Base-by-base conservation (phyloP, 2,888 invertebrate species). In the Strigamia transsilvanica region DNA sequence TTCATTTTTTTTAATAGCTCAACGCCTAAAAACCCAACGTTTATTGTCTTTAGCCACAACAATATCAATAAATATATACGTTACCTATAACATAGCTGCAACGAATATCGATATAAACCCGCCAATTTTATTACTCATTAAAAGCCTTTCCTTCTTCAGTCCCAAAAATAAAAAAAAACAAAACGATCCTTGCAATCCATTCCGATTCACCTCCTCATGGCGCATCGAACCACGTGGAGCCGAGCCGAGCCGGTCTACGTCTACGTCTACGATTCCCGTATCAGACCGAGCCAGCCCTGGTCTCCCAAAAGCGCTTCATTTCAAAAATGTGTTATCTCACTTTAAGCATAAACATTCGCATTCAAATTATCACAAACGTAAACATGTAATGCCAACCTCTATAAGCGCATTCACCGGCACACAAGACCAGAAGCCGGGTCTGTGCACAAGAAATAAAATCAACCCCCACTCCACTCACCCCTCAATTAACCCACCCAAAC, bases 311-410 rank as follows among this genome's bases (percentile, higher is more conserved):
- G 18, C 56, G 56, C 46, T 56, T 56, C 56, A 56, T 56, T 56
- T 56, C 56, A 56, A 56, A 56, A 56, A 56, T 56, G n/a, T 56
- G 56, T 56, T 56, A 56, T 56, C 56, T 56, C 56, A 15, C 56
- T 18, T 56, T 56, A 7, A 56, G 56, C 56, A 56, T 56, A 56
- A 56, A 56, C 56, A 56, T 56, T 18, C 56, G 21, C 56, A 56
- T 56, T 56, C 18, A 56, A 56, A 56, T 56, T 56, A 56, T 56
- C 56, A 56, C 12, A 56, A 56, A 9, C 56, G 15, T 18, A 56
- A 56, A 56, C n/a, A 56, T 56, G 13, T 51, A 12, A 51, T 18
- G 56, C 56, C 46, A 46, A n/a, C n/a, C 46, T 46, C 46, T 56
- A 56, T 9, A 56, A 56, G 18, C 56, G 56, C 56, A 18, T 18